Evolutionary conservation across 2,888 invertebrate species (phyloP).

Genomic region (Myopa testacea): DNA sequence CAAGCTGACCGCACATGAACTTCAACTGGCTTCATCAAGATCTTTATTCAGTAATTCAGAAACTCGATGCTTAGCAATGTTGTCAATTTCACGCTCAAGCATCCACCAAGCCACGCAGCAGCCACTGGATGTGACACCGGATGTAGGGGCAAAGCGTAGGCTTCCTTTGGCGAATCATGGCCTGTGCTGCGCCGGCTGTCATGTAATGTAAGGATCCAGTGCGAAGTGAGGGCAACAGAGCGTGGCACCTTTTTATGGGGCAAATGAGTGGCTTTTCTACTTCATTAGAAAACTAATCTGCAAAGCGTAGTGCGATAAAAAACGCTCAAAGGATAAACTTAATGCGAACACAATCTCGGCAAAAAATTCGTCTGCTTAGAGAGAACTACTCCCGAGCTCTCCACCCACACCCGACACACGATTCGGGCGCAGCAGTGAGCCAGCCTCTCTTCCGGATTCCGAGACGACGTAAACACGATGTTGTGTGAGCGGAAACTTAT

Average conservation of each 20-base stretch:
- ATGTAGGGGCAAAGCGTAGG: neutral
- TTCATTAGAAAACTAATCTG: conserved; percentile 37
- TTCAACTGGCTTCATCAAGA: too few relatives aligned
- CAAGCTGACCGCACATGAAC: too few relatives aligned
- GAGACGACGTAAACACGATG: neutral
- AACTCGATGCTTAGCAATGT: too few relatives aligned
- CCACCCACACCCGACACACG: neutral
- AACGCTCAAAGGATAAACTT: conserved; percentile 11
- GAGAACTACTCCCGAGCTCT: neutral
- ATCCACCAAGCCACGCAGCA: neutral
- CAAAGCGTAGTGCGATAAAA: conserved; percentile 7
- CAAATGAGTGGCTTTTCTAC: conserved; percentile 34
- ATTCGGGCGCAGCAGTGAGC: neutral
- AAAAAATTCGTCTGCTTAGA: neutral
- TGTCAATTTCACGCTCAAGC: neutral
- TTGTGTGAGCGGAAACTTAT: neutral
- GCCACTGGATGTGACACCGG: neutral
- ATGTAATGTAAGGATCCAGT: conserved; percentile 9
- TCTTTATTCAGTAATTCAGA: too few relatives aligned
- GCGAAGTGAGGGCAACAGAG: conserved; percentile 12
- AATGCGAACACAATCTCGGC: neutral
- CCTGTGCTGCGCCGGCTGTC: conserved; percentile 2
- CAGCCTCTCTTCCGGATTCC: too few relatives aligned
- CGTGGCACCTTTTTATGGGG: conserved; percentile 21
- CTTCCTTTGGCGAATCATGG: neutral